Evolutionary conservation across 2,888 invertebrate species (phyloP), one percentile per base, ranked within the genome.

Genomic region (Harpagoxenus sublaevis): DNA sequence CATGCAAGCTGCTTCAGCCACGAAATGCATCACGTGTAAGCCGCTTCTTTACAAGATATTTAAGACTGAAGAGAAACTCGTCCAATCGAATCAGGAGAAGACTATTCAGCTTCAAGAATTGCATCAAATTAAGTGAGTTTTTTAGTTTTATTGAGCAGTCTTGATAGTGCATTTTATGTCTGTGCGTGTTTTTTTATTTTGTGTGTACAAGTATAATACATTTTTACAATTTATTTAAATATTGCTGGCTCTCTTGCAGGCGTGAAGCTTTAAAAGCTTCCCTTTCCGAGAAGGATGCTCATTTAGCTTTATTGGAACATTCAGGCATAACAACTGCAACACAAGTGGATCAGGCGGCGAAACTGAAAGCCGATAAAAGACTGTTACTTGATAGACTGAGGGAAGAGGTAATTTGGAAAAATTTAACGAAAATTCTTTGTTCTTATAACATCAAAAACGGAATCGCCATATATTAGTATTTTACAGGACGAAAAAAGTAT

Each of bases 271-370:
- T 98, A 87, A 97, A 98, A 95, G 97, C 97, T 84, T 97, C 97
- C 4, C 97, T 98, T 86, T 98, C 97, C 92, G 98, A 98, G 93
- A 98, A 98, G 94, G 98, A 99, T 95, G 97, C 98, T 15, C 97
- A 98, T 94, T 96, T 99, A 91, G 98, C 98, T 0, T 96, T 98
- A 87, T 95, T 98, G 83, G 98, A 98, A 94, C 96, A 97, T 93
- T 96, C 97, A 83, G 97, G 97, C 12, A 96, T 97, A 39, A 96
- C 97, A 90, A 96, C 96, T 78, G 96, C 96, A 85, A 95, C 94
- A 73, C 97, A 97, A 92, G 96, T 97, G 53, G 96, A 96, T 87
- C 96, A 97, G 94, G 97, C 97, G 85, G 97, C 97, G 75, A 96
- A 96, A 91, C 96, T 98, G 79, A 97, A 96, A 92, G 95, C 95